A percentile compares a stretch with the other conserved stretches of the same genome.
Conservation (phyloP, 2,113 vertebrate species). For the Thomomys bottae region DNA sequence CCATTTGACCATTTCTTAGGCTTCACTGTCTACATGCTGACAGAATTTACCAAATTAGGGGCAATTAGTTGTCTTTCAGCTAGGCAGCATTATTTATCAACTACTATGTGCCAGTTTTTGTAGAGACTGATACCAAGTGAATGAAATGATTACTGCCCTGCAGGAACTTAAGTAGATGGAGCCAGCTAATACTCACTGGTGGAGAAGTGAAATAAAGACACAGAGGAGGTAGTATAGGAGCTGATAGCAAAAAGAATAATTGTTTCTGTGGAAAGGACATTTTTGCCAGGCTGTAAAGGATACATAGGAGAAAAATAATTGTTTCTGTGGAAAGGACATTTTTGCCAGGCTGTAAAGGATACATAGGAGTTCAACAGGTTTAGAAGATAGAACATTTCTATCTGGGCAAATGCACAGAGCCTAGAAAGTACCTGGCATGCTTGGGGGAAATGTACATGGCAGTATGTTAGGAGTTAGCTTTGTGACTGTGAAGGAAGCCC, state of each 20-base stretch:
- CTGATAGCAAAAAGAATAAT: neutral
- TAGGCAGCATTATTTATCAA: slow-evolving; percentile 44
- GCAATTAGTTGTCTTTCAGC: slow-evolving; percentile 9
- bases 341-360: slow-evolving; percentile 21
- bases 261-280: neutral
- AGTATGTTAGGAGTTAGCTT: slow-evolving; percentile 27
- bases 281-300: slow-evolving; percentile 29
- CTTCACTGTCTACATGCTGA: slow-evolving; percentile 43
- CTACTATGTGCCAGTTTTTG: neutral
- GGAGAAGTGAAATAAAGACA: slow-evolving; percentile 12
- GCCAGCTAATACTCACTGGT: neutral
- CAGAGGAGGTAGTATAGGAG: slow-evolving; percentile 5
- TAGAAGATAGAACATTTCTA: slow-evolving; percentile 33
- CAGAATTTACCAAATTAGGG: slow-evolving; percentile 37
- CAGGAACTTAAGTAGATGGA: slow-evolving; percentile 13
- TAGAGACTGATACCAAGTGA: neutral
- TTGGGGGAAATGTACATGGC: neutral
- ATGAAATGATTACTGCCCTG: slow-evolving; percentile 9
- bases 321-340: neutral
- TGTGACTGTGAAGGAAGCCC: slow-evolving; percentile 5
- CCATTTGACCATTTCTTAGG: neutral
- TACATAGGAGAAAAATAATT: neutral
- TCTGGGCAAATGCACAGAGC: neutral
- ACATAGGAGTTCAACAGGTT: neutral
- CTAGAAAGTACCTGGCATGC: slow-evolving; percentile 10